Conservation (phyloP, 2,113 vertebrate species). For the Motacilla alba region DNA sequence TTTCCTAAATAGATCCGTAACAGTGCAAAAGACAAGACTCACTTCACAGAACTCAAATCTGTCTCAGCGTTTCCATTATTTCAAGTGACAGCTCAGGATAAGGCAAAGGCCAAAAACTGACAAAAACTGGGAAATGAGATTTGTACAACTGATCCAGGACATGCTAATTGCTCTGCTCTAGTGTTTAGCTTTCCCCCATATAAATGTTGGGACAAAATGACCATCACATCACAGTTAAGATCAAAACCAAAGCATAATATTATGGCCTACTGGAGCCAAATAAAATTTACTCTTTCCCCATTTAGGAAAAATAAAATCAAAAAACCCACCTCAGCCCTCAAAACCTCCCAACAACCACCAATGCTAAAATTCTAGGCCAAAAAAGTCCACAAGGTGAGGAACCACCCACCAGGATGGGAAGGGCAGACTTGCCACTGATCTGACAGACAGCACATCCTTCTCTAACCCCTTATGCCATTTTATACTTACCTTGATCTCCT, state of each 20-base stretch:
- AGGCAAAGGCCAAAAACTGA: not conserved
- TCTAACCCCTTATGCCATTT: not conserved
- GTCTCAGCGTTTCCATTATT: not conserved
- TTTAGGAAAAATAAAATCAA: not conserved
- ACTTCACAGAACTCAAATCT: not conserved
- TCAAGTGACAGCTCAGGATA: not conserved
- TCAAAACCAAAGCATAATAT: not conserved
- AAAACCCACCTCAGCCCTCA: rapidly evolving
- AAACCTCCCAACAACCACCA: not conserved
- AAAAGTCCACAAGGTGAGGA: not conserved
- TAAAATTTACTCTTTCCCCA: not conserved
- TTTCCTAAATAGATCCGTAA: conserved; percentile 75
- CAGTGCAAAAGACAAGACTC: not conserved
- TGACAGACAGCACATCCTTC: not conserved
- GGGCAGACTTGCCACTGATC: not conserved
- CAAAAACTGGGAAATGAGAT: not conserved
- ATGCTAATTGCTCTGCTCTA: not conserved
- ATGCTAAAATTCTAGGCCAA: not conserved
- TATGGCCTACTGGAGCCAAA: not conserved
- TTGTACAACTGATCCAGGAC: not conserved
- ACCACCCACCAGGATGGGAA: not conserved
- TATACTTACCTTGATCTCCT: conserved; percentile 89
- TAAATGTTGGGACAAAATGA: not conserved
- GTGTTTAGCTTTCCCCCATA: not conserved
- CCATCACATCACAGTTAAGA: not conserved